Base-by-base conservation (phyloP, 2,888 invertebrate species). In the Ariolimax columbianus region DNA sequence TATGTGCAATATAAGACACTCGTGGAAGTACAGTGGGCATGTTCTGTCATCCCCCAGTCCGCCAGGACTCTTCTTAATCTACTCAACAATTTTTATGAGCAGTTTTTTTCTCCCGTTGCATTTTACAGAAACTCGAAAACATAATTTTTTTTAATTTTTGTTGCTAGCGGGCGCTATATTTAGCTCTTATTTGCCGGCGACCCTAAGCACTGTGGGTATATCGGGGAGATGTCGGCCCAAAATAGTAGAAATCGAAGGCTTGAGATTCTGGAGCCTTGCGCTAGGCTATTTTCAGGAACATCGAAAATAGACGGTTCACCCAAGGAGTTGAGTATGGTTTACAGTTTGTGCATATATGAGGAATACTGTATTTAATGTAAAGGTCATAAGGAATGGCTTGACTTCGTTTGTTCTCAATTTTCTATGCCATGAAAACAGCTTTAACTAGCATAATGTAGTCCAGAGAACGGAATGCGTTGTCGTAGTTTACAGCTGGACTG, bases 171-270 rank as follows among this genome's bases (percentile, higher is more conserved):
- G 7, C 30, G n/a, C 78, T 78, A 78, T 78, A n/a, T 78, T 63
- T 78, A 78, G 63, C 59, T 3, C 38, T 38, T 43, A 78, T 78
- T 59, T 63, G 40, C 78, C 77, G 40, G 78, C 40, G 78, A 78
- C 78, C 78, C 78, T 63, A 59, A 63, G 66, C 38, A 30, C 63
- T 40, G 63, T 63, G 78, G 40, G 78, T 78, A 78, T 63, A 30
- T 40, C 23, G 63, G 63, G 78, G 40, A 63, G 63, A 63, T 38
- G 63, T 3, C 40, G 43, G 63, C 63, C 78, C 4, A 26, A 63
- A 78, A 78, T 78, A 78, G 78, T 23, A 66, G 47, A 78, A 78
- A 78, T 78, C 78, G 78, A 78, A 78, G 78, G 59, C 63, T 55
- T 78, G 78, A 63, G 63, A 63, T 40, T 59, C 63, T n/a, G 55